Percentiles rank a stretch among this genome's conserved stretches.
phyloP scores from a whole-genome alignment of 1,140 invertebrate genomes.

The Octopus sinensis region DNA sequence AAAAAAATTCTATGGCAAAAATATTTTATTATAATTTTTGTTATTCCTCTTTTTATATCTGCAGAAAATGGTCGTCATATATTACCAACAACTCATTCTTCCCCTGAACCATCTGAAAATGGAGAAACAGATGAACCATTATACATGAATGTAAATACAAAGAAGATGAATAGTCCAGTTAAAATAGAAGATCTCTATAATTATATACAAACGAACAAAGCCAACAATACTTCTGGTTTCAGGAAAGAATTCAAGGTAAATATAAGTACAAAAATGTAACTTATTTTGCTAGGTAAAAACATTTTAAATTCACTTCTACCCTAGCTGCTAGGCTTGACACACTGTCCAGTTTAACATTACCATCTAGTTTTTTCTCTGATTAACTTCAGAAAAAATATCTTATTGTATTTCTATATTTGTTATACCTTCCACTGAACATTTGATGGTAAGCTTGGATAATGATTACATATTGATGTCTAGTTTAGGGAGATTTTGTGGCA shows the following conservation, averaged over 20 bases:
- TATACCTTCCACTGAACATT: too few relatives aligned
- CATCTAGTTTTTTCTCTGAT: too few relatives aligned
- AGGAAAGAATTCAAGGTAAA: conserved; percentile 44
- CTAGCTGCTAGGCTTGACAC: too few relatives aligned
- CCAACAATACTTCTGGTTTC: conserved; percentile 39
- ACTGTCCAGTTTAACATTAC: too few relatives aligned
- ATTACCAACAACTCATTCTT: conserved; percentile 8
- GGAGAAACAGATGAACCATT: conserved; percentile 38
- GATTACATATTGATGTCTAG: too few relatives aligned
- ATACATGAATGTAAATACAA: conserved; percentile 43
- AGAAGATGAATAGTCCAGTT: conserved; percentile 39
- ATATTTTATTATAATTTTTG: background rate
- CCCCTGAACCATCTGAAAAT: conserved; percentile 6
- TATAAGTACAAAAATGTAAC: background rate
- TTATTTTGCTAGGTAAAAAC: too few relatives aligned
- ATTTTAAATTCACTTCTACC: too few relatives aligned
- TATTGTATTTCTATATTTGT: too few relatives aligned
- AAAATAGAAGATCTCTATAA: conserved; percentile 35
- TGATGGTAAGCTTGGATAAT: too few relatives aligned
- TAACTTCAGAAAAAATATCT: too few relatives aligned
- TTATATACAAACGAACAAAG: conserved; percentile 41
- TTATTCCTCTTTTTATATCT: background rate
- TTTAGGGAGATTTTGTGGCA: too few relatives aligned
- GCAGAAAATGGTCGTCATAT: background rate
- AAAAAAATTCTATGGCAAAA: background rate